Evolutionary conservation across 2,113 vertebrate species (phyloP), one percentile per base, ranked within the genome.

Genomic region (Dicentrarchus labrax): DNA sequence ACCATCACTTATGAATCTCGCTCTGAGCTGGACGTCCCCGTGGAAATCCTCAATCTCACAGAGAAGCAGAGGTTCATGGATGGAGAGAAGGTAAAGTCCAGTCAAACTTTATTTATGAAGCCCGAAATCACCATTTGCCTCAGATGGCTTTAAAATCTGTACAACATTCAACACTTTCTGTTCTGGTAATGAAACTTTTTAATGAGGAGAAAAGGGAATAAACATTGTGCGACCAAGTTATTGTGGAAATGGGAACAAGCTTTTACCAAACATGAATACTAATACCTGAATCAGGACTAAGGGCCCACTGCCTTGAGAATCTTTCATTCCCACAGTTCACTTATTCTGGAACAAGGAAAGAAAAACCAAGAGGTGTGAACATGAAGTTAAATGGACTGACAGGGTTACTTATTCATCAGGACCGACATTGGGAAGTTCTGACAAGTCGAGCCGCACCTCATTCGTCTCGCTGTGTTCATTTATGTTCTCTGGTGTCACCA

Each of bases 11-110:
- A 99, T 0, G 98, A 99, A 72, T 99, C 98, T 0, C 94, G 98
- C 39, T 99, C 98, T 0, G 98, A 99, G 59, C 96, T 98, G 4
- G 98, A 99, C 0, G 98, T 99, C 53, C 98, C 98, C 0, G 98
- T 99, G 22, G 98, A 99, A 87, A 99, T 99, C 91, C 95, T 99
- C 15, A 99, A 99, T 72, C 97, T 99, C 75, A 99, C 98, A 0
- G 98, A 99, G 72, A 99, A 99, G 89, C 98, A 99, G 74, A 95
- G 98, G 73, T 99, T 99, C 91, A 99, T 99, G 98, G 97, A 99
- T 78, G 98, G 98, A 91, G 97, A 99, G 78, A 99, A 99, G 97
- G 98, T 99, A 93, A 72, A 51, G 30, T 3, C 30, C 30, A 30
- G 30, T 3, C 30, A 30, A 2, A 30, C 30, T 30, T 2, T 3